A percentile compares a stretch with the other conserved stretches of the same genome.
phyloP scores from a whole-genome alignment of 2,888 invertebrate genomes.

The Lithophane socia region DNA sequence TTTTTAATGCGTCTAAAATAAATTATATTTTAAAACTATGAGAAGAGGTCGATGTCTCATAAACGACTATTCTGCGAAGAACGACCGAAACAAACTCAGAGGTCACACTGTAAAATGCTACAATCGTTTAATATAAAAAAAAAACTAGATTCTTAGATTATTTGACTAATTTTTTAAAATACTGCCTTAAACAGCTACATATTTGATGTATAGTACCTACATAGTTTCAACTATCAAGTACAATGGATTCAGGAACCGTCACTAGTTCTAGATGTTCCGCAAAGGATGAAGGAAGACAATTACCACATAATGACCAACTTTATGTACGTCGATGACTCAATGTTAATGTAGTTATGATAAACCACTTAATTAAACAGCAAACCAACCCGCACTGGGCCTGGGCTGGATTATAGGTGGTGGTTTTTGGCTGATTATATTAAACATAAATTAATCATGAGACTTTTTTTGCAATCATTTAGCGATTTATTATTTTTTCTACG shows the following conservation, averaged over 20 bases:
- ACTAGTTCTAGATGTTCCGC: conserved; percentile 1
- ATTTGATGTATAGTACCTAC: neutral
- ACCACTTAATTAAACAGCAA: neutral
- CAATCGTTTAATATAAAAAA: neutral
- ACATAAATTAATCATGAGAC: neutral
- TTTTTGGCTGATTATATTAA: no score
- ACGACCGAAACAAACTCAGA: neutral
- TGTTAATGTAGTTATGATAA: conserved; percentile 23
- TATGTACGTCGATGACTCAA: conserved; percentile 35
- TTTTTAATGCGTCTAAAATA: neutral
- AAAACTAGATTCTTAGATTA: neutral
- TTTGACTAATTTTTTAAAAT: neutral
- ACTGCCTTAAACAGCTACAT: neutral
- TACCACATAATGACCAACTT: conserved; percentile 14
- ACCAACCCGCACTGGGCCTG: no score
- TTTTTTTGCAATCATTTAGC: neutral
- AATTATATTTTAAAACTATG: no score
- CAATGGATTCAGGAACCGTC: conserved; percentile 51
- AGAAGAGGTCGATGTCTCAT: neutral
- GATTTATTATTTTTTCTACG: no score
- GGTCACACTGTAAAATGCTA: neutral
- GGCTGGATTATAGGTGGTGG: no score
- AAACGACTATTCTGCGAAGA: neutral
- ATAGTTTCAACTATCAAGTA: conserved; percentile 43
- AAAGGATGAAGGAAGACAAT: conserved; percentile 37